Evolutionary conservation across 2,888 invertebrate species (phyloP).

Genomic region (Erebia ligea): DNA sequence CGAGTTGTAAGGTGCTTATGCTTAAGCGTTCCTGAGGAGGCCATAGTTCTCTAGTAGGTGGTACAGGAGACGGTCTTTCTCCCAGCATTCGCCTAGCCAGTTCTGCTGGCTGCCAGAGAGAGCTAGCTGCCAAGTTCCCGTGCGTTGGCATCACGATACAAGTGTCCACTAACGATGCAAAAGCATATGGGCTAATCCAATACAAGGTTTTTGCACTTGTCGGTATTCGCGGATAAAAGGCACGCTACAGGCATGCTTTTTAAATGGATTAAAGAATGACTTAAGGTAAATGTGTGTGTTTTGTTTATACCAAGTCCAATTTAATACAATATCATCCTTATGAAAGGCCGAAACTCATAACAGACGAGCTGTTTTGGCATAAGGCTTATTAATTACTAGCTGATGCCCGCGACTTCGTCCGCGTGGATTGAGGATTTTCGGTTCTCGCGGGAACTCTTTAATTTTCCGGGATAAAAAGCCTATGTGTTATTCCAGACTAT

Average conservation of each 20-base stretch:
- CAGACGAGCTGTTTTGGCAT: too few species aligned
- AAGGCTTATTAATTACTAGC: too few species aligned
- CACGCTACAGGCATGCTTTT: constrained; percentile 26
- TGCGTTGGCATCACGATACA: constrained; percentile 74
- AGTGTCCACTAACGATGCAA: constrained; percentile 63
- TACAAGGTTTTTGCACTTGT: constrained; percentile 74
- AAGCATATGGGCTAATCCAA: constrained; percentile 69
- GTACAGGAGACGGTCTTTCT: constrained; percentile 73
- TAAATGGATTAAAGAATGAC: constrained; percentile 34
- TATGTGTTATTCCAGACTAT: too few species aligned
- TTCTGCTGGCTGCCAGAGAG: constrained; percentile 79
- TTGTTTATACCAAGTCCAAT: neutral
- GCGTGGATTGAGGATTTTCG: too few species aligned
- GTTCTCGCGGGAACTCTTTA: too few species aligned
- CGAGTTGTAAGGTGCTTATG: constrained; percentile 75
- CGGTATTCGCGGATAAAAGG: constrained; percentile 57
- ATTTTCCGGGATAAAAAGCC: too few species aligned
- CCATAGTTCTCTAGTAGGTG: constrained; percentile 74
- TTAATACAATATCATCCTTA: neutral
- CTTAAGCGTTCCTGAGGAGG: constrained; percentile 65
- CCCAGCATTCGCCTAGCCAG: constrained; percentile 75
- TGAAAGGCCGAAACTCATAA: neutral
- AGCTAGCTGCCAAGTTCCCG: constrained; percentile 76
- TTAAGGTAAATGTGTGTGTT: constrained; percentile 9
- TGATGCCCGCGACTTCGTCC: too few species aligned